Evolutionary conservation across 2,113 vertebrate genomes (phyloP).

Genomic region (Paratilapia polleni): DNA sequence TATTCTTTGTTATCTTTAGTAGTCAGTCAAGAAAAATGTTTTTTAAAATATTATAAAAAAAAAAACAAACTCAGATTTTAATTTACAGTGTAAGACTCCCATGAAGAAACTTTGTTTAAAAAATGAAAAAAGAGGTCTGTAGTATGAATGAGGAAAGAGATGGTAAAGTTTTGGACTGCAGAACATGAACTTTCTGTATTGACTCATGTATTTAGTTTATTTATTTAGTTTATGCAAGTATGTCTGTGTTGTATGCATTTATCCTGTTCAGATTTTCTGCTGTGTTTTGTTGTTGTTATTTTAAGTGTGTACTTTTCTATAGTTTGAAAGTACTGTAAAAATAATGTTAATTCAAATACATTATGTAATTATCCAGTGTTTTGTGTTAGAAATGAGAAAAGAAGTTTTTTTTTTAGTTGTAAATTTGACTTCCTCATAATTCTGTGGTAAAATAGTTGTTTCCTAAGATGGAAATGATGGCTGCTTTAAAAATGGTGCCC

Average conservation of each 20-base stretch:
- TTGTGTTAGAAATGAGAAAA: not conserved
- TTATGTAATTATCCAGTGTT: not conserved
- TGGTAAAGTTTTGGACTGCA: not conserved
- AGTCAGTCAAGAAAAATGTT: not conserved
- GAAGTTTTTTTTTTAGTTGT: accelerated
- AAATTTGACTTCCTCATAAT: too few species aligned
- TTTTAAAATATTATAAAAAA: too few species aligned
- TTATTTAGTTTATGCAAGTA: too few species aligned
- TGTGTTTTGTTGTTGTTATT: too few species aligned
- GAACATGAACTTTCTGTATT: not conserved
- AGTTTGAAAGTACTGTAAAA: too few species aligned
- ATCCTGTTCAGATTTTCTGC: too few species aligned
- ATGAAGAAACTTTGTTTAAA: not conserved
- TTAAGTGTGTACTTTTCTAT: too few species aligned
- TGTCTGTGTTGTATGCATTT: too few species aligned
- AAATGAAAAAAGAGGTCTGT: not conserved
- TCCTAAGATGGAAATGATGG: too few species aligned
- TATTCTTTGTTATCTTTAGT: not conserved
- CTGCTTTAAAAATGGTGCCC: too few species aligned
- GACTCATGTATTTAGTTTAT: too few species aligned
- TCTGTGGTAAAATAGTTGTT: not conserved
- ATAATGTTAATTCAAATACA: not conserved
- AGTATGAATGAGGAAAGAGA: too few species aligned
- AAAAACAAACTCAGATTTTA: not conserved
- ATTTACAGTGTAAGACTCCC: not conserved